Base-by-base conservation (phyloP, 2,888 invertebrate genomes). In the Xiphydria camelus region DNA sequence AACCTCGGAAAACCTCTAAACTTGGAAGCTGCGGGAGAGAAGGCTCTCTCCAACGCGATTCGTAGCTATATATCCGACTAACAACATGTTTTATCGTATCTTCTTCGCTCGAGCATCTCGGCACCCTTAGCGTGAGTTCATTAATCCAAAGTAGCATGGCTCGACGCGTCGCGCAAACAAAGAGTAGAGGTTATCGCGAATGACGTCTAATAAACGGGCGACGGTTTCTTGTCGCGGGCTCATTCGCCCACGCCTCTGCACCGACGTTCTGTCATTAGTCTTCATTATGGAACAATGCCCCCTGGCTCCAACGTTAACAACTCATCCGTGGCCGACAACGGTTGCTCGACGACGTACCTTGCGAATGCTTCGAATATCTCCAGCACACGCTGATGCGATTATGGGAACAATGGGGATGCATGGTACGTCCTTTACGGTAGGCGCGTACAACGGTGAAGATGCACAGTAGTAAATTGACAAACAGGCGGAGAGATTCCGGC, bases 131-230 rank as follows among this genome's bases (percentile, higher is more conserved):
- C 26, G 49, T 51, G 47, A 48, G 52, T 67, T 66, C 64, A 66
- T 66, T 66, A 67, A 64, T 66, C 61, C 61, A 57, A 38, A 49
- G 51, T 49, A 53, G 51, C 44, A 52, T 55, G 54, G 60, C 51
- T 59, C 59, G 58, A 53, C 59, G 49, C 51, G 60, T 57, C 57
- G 43, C 51, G 40, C 55, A 59, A 66, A 67, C 64, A 65, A 63
- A 64, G 64, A 62, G 59, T 58, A 47, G 51, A 57, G 61, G 59
- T 64, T 60, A 66, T 60, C 63, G 59, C 51, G 59, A 59, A 61
- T 62, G 68, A 61, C 60, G 57, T 59, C 66, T 64, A 69, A 70
- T 70, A 69, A 69, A 69, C 65, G 61, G 60, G 57, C 62, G 60
- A 56, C 55, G 61, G 61, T 51, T 59, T 61, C 61, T 62, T 63